A percentile compares a stretch with the other conserved stretches of the same genome.
These are phyloP conservation scores for Labia minor DNA, from an alignment of 2,888 invertebrate genomes.

Conservation along the genomic window DNA sequence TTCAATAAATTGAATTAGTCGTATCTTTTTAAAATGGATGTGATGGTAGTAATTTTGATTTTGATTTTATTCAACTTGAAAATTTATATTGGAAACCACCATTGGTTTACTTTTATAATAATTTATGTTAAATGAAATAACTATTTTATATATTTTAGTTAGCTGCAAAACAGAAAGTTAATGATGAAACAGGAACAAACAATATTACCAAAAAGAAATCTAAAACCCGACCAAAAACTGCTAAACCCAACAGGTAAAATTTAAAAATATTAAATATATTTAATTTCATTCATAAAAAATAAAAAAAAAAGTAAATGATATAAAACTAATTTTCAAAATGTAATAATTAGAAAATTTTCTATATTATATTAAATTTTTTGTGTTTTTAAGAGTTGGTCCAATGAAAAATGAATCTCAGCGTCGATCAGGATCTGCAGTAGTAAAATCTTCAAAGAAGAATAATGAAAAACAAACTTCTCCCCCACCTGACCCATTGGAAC, in stretches of 20 bases:
- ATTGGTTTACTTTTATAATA: too few relatives aligned
- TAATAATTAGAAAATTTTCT: too few relatives aligned
- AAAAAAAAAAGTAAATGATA: too few relatives aligned
- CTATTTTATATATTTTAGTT: not conserved
- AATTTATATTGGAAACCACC: too few relatives aligned
- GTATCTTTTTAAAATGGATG: too few relatives aligned
- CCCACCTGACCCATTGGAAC: conserved; percentile 55
- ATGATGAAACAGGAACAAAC: not conserved
- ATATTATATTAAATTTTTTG: too few relatives aligned
- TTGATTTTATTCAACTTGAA: too few relatives aligned
- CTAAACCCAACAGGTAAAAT: conserved; percentile 24
- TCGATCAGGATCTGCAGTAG: conserved; percentile 20
- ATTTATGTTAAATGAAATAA: too few relatives aligned
- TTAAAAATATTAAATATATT: not conserved
- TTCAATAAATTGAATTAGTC: not conserved
- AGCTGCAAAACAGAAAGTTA: not conserved
- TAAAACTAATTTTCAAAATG: too few relatives aligned
- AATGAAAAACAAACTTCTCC: conserved; percentile 35
- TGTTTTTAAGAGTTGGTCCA: conserved; percentile 41
- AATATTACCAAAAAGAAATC: not conserved
- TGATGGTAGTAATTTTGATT: too few relatives aligned
- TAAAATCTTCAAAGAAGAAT: conserved; percentile 27
- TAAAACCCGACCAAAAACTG: conserved; percentile 25
- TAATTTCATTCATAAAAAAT: too few relatives aligned
- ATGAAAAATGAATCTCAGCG: conserved; percentile 35